Percentiles rank a stretch among this genome's conserved stretches.
Conservation (phyloP, 2,888 invertebrate species). For the Rhagophthalmus giganteus region DNA sequence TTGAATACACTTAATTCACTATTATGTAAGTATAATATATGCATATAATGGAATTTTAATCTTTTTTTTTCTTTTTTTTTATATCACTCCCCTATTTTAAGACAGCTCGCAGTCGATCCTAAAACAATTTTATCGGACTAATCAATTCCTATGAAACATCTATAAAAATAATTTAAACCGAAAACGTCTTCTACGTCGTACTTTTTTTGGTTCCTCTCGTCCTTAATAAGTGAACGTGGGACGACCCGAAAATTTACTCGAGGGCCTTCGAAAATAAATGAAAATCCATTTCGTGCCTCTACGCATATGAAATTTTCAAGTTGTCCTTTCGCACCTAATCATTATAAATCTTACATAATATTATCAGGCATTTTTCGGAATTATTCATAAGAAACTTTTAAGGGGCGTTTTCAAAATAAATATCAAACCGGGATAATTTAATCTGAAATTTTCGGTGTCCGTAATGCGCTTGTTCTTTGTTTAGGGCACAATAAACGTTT, state of each 20-base stretch:
- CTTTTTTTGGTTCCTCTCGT: background rate
- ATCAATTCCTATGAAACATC: background rate
- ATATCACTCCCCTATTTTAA: no score
- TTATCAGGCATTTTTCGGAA: background rate
- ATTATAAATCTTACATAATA: background rate
- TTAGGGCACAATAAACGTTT: slow-evolving; percentile 29
- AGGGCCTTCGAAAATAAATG: background rate
- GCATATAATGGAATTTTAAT: no score
- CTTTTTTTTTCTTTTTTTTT: background rate
- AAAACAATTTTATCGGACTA: no score
- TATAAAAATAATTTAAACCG: background rate
- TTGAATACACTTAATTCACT: no score
- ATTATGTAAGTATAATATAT: no score
- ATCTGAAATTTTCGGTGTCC: slow-evolving; percentile 13
- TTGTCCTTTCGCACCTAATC: background rate
- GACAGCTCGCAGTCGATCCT: no score
- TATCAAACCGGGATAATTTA: background rate
- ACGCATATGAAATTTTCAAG: slow-evolving; percentile 2
- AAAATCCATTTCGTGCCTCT: background rate
- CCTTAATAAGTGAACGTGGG: background rate
- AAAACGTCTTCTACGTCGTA: no score
- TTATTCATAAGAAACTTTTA: background rate
- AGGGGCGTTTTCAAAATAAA: slow-evolving; percentile 3
- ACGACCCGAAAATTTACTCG: background rate
- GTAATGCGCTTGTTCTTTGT: slow-evolving; percentile 24